These are phyloP conservation scores for Felis chaus DNA, from an alignment of 2,113 vertebrate species.

Conservation along the genomic window DNA sequence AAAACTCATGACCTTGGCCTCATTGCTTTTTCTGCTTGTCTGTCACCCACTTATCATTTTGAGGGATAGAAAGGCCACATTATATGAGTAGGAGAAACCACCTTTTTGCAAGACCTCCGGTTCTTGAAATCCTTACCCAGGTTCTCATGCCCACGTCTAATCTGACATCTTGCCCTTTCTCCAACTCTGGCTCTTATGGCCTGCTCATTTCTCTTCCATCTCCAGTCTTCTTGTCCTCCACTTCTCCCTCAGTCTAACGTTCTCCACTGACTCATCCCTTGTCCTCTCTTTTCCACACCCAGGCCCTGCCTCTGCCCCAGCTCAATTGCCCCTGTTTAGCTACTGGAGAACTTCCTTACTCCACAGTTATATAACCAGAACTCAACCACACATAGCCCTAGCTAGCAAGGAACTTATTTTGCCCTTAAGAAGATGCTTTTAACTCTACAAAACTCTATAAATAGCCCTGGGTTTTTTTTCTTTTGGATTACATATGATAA, in stretches of 20 bases:
- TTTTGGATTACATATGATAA: slow-evolving; percentile 13
- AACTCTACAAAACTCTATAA: neutral
- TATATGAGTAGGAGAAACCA: neutral
- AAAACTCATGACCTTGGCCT: neutral
- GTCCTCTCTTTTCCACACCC: neutral
- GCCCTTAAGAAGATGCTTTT: slow-evolving; percentile 26
- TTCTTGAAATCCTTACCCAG: neutral
- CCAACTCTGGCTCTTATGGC: neutral
- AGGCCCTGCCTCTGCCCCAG: neutral
- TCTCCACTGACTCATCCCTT: neutral
- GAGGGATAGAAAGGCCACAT: neutral
- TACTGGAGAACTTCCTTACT: neutral
- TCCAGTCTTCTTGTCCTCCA: neutral
- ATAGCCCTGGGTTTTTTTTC: neutral
- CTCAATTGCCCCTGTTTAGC: neutral
- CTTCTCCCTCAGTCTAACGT: neutral
- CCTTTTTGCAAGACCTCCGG: neutral
- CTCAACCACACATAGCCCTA: neutral
- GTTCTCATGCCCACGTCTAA: neutral
- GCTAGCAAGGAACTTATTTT: neutral
- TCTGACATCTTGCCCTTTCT: neutral
- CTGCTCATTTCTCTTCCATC: neutral
- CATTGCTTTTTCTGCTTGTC: neutral
- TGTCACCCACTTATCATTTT: neutral
- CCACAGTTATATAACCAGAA: neutral